phyloP scores from a whole-genome alignment of 2,113 vertebrate species.

The Desmodus rotundus region DNA sequence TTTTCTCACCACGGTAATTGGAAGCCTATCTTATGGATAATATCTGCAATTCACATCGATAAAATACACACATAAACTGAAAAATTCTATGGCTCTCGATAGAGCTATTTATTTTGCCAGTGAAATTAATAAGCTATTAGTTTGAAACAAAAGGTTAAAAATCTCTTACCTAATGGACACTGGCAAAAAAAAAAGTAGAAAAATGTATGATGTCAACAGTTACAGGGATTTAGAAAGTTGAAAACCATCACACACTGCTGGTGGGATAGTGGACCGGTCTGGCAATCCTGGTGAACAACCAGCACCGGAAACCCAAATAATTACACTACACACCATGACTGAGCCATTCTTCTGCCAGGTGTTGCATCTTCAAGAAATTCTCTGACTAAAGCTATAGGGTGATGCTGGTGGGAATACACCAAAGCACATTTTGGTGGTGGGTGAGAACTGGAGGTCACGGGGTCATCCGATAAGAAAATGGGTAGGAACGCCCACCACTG shows the following conservation, averaged over 20 bases:
- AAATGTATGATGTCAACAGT: background rate
- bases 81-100: background rate
- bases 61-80: background rate
- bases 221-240: background rate
- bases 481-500: background rate
- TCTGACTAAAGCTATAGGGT: background rate
- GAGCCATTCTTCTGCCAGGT: background rate
- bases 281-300: background rate
- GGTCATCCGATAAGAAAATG: background rate
- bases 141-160: background rate
- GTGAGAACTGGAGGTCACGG: background rate
- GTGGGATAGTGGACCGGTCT: background rate
- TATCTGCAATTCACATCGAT: background rate
- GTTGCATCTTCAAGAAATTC: background rate
- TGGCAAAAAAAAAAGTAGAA: background rate
- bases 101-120: background rate
- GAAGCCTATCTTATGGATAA: background rate
- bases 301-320: background rate
- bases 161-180: background rate
- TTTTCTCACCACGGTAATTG: background rate
- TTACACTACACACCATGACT: background rate
- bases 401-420: fast-evolving
- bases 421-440: background rate
- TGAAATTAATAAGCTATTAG: background rate
- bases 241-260: background rate